Evolutionary conservation across 2,888 invertebrate species (phyloP).

Genomic region (Caenorhabditis becei): DNA sequence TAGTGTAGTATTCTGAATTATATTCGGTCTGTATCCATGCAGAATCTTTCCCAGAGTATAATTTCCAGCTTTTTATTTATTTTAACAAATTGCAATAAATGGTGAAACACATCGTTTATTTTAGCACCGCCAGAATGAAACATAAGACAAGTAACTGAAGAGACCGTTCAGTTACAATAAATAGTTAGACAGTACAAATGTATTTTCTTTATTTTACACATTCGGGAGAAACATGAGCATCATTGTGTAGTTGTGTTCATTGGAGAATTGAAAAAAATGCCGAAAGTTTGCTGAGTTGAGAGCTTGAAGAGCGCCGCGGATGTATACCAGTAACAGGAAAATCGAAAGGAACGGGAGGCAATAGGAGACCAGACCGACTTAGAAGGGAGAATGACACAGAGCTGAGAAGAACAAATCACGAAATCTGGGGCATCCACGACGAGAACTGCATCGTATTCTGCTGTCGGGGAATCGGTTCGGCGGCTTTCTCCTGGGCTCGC

Average conservation of each 20-base stretch:
- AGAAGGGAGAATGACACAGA: neutral
- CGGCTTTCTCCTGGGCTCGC: constrained; percentile 23
- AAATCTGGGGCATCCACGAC: constrained; percentile 71
- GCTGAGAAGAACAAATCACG: constrained; percentile 22
- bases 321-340: constrained; percentile 7
- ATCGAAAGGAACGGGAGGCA: constrained; percentile 7
- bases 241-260: constrained; percentile 9
- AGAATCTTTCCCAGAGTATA: too few species aligned
- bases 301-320: constrained; percentile 6
- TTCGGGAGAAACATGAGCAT: constrained; percentile 16
- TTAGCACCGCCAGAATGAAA: neutral
- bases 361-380: constrained; percentile 15
- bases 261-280: neutral
- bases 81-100: too few species aligned
- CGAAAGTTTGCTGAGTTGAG: constrained; percentile 5
- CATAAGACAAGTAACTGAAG: neutral
- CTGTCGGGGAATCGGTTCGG: neutral
- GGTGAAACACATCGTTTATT: neutral
- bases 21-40: too few species aligned
- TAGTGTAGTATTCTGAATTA: too few species aligned
- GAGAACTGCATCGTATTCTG: constrained; percentile 38
- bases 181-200: neutral
- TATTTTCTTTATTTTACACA: constrained; percentile 19
- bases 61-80: too few species aligned
- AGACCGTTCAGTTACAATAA: neutral